phyloP scores from a whole-genome alignment of 2,888 invertebrate genomes.

The Monoplex corrugatus region DNA sequence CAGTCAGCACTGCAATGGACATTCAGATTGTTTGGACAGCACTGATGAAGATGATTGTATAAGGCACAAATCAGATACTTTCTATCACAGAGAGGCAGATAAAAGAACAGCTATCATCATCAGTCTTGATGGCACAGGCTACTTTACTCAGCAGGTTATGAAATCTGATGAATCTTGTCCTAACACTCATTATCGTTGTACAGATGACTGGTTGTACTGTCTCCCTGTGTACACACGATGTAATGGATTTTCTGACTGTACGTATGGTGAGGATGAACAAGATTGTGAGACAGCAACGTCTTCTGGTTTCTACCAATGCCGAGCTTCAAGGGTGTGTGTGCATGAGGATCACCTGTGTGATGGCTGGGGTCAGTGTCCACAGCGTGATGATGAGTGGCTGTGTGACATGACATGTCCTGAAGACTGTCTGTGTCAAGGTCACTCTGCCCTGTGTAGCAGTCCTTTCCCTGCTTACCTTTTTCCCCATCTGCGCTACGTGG shows the following conservation, averaged over 20 bases:
- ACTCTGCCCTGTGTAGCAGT: not conserved
- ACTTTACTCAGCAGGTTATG: not conserved
- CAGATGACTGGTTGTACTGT: constrained; percentile 42
- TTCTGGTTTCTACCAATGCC: constrained; percentile 45
- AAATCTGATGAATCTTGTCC: constrained; percentile 36
- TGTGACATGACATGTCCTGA: not conserved
- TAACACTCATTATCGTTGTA: constrained; percentile 40
- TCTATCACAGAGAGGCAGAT: not conserved
- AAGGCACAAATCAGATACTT: no score
- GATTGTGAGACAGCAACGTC: constrained; percentile 9
- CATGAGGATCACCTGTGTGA: constrained; percentile 34
- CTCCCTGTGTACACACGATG: constrained; percentile 54
- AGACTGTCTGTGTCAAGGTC: constrained; percentile 20
- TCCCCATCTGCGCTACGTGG: not conserved
- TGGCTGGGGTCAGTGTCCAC: constrained; percentile 10
- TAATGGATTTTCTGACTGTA: constrained; percentile 49
- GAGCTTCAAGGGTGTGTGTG: constrained; percentile 45
- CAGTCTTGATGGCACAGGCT: constrained; percentile 10
- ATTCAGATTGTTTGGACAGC: constrained; percentile 34
- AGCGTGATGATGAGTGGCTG: not conserved
- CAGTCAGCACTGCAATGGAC: constrained; percentile 5
- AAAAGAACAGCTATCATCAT: not conserved
- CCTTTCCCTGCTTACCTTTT: not conserved
- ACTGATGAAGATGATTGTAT: constrained; percentile 23
- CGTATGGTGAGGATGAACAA: constrained; percentile 46